phyloP scores from a whole-genome alignment of 1,140 invertebrate genomes.

The Asobara japonica region DNA sequence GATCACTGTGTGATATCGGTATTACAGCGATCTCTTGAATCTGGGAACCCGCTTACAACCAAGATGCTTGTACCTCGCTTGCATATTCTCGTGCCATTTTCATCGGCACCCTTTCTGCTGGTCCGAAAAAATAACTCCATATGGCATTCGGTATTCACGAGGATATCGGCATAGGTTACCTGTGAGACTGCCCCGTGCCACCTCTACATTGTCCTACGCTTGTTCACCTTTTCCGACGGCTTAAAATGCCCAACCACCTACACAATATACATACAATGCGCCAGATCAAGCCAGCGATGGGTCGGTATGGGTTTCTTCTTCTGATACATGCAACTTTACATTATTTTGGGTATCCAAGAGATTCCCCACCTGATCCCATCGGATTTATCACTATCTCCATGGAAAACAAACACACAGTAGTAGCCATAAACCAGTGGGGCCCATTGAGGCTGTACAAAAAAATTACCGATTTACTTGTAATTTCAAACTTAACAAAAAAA shows the following conservation, averaged over 20 bases:
- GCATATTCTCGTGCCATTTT: constrained; percentile 23
- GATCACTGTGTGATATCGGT: neutral
- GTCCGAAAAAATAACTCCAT: neutral
- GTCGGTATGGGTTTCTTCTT: constrained; percentile 20
- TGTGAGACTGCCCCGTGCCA: constrained; percentile 15
- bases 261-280: constrained; percentile 58
- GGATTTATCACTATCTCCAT: neutral
- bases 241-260: constrained; percentile 16
- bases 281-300: constrained; percentile 41
- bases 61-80: neutral
- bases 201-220: constrained; percentile 48
- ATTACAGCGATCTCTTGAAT: neutral
- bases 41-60: constrained; percentile 27
- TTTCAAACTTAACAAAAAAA: no score
- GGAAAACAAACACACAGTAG: neutral
- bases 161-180: neutral
- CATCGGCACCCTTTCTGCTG: constrained; percentile 40
- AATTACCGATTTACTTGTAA: no score
- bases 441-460: no score
- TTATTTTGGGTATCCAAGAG: constrained; percentile 6
- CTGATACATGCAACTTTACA: neutral
- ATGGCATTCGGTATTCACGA: neutral
- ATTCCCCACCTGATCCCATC: neutral
- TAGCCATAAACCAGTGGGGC: no score
- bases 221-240: constrained; percentile 26